Conservation (phyloP, 2,888 invertebrate genomes). For the Nysson spinosus region DNA sequence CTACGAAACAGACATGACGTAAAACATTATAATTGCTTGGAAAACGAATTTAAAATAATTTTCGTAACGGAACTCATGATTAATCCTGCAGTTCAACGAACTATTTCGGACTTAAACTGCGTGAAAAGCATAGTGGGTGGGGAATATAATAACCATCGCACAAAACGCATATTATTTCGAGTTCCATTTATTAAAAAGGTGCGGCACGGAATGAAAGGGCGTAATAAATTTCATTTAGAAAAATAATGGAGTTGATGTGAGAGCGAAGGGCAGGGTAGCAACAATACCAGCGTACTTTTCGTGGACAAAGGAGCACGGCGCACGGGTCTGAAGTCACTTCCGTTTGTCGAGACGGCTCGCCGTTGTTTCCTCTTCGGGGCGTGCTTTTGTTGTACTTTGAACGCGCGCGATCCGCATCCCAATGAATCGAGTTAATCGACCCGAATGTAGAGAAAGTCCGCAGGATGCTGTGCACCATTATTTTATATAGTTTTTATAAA, state of each 20-base stretch:
- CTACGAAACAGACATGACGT: too few relatives aligned
- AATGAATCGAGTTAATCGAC: constrained; percentile 33
- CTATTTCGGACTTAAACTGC: too few relatives aligned
- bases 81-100: too few relatives aligned
- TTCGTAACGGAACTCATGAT: too few relatives aligned
- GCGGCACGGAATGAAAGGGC: not conserved
- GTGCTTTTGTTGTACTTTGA: constrained; percentile 39
- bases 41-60: too few relatives aligned
- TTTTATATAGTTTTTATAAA: too few relatives aligned
- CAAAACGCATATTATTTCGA: too few relatives aligned
- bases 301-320: constrained; percentile 36
- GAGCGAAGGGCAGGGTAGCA: not conserved
- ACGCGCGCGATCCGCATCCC: constrained; percentile 45
- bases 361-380: constrained; percentile 49
- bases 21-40: too few relatives aligned
- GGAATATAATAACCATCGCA: too few relatives aligned
- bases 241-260: not conserved
- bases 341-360: constrained; percentile 52
- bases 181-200: too few relatives aligned
- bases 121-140: too few relatives aligned
- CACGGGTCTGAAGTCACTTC: constrained; percentile 47
- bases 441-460: constrained; percentile 24
- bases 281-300: constrained; percentile 24
- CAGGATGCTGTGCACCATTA: too few relatives aligned
- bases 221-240: not conserved